Conservation (phyloP, 2,888 invertebrate species). For the Galerucella nymphaeae region DNA sequence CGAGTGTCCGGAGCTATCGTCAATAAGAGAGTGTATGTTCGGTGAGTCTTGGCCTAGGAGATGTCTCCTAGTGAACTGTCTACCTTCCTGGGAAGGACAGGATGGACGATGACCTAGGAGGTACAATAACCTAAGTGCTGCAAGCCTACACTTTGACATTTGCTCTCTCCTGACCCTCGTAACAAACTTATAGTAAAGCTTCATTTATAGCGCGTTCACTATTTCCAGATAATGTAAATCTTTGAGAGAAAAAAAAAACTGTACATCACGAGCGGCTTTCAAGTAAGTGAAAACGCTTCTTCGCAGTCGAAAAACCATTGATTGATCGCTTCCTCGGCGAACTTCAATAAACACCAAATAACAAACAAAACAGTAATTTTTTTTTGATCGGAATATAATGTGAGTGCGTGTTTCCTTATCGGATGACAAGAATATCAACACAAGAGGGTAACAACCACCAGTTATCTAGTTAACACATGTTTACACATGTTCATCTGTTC, state of each 20-base stretch:
- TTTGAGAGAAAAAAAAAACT: neutral
- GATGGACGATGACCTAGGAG: too few relatives aligned
- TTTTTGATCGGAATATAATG: conserved; percentile 43
- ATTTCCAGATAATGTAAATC: neutral
- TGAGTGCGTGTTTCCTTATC: conserved; percentile 48
- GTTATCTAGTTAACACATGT: conserved; percentile 55
- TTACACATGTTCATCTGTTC: conserved; percentile 54
- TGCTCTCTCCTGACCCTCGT: too few relatives aligned
- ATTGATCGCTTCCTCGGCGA: conserved; percentile 43
- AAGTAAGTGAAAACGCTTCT: neutral
- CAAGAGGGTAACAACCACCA: conserved; percentile 51
- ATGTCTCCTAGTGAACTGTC: too few relatives aligned
- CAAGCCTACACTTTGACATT: too few relatives aligned
- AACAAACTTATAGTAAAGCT: too few relatives aligned
- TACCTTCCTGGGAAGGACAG: too few relatives aligned
- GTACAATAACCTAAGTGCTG: too few relatives aligned
- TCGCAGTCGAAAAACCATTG: conserved; percentile 31
- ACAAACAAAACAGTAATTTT: conserved; percentile 44
- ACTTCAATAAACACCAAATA: conserved; percentile 41
- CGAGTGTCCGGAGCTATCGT: too few relatives aligned
- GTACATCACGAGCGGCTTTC: neutral
- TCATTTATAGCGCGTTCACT: too few relatives aligned
- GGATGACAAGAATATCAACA: conserved; percentile 49
- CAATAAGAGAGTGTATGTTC: too few relatives aligned
- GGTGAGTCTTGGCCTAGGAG: too few relatives aligned